phyloP scores from a whole-genome alignment of 2,888 invertebrate genomes.

The Orchesella flavescens region DNA sequence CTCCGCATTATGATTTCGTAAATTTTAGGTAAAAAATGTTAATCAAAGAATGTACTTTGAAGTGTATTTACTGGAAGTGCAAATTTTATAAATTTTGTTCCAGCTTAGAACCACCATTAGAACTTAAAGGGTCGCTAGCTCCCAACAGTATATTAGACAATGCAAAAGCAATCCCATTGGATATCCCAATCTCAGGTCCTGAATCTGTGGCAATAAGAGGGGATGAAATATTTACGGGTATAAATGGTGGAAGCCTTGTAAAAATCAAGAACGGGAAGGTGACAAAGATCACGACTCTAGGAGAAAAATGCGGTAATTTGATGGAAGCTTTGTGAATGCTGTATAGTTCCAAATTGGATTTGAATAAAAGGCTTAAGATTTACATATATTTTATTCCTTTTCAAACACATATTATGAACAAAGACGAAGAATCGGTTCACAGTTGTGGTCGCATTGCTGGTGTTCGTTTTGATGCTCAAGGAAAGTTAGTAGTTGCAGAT shows the following conservation, averaged over 20 bases:
- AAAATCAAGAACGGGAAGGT: slow-evolving; percentile 83
- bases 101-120: slow-evolving; percentile 73
- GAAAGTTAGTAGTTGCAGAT: slow-evolving; percentile 84
- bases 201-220: slow-evolving; percentile 85
- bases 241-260: slow-evolving; percentile 84
- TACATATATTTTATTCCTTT: neutral
- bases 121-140: slow-evolving; percentile 79
- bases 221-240: slow-evolving; percentile 85
- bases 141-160: slow-evolving; percentile 81
- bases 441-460: slow-evolving; percentile 92
- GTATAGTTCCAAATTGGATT: neutral
- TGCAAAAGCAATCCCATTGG: slow-evolving; percentile 80
- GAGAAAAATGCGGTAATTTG: slow-evolving; percentile 57
- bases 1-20: slow-evolving; percentile 82
- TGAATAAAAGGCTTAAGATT: neutral
- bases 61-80: no score
- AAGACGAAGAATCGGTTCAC: neutral
- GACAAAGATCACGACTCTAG: slow-evolving; percentile 38
- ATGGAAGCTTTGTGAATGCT: no score
- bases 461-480: slow-evolving; percentile 82
- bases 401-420: neutral
- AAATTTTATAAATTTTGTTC: neutral
- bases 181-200: slow-evolving; percentile 83
- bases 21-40: slow-evolving; percentile 78
- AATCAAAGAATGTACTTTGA: no score